Base-by-base conservation (phyloP, 2,113 vertebrate genomes). In the Pitta sordida region DNA sequence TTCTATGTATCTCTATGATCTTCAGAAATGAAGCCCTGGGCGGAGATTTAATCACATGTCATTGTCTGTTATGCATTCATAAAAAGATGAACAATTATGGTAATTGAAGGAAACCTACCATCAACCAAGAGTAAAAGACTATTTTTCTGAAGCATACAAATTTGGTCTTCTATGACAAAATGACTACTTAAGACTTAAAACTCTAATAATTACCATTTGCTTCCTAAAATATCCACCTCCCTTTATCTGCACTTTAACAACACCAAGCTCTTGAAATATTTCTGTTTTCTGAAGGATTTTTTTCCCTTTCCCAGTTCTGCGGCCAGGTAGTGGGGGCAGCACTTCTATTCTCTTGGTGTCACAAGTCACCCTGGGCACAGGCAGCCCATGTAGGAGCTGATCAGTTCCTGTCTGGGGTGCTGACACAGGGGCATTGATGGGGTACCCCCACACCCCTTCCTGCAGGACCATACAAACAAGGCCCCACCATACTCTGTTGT, bases 161-260 rank as follows among this genome's bases (percentile, higher is more conserved):
- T 94, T 90, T 71, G 58, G 94, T 68, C 95, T 92, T 96, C 96
- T 97, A 96, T 96, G 76, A 95, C 92, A 97, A 97, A 98, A 98
- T 96, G 86, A 96, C 95, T 88, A 55, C 95, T 97, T 97, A 85
- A 96, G 65, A 59, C 91, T 90, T 70, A 91, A 96, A 97, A 78
- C 88, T 94, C 95, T 97, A 97, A 98, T 98, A 93, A 97, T 97
- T 95, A 94, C 94, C 95, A 96, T 95, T 97, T 97, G 94, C 95
- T 94, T 95, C 96, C 95, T 97, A 96, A 97, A 97, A 97, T 96
- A 96, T 63, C 95, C 55, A 92, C 84, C 95, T 96, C 90, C 79
- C 76, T 87, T 74, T 64, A 89, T 94, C 95, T 89, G 67, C 13
- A 36, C 88, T 91, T 95, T 95, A 97, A 97, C 87, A 95, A 68